Base-by-base conservation (phyloP, 2,888 invertebrate genomes). In the Nycteola revayana region DNA sequence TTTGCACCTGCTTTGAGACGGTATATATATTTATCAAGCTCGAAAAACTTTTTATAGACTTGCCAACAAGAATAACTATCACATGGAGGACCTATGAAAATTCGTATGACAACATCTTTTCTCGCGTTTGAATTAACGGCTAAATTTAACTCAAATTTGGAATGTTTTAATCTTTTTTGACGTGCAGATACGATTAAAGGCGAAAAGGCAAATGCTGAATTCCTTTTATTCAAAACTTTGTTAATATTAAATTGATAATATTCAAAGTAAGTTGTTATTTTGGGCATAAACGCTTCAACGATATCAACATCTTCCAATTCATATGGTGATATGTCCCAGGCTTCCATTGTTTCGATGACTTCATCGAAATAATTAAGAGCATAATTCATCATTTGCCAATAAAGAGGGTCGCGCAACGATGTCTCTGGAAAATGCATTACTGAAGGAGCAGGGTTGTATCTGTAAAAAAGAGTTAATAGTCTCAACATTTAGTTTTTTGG, bases 361-460 rank as follows among this genome's bases (percentile, higher is more conserved):
- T 79, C 75, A 5, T 52, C 66, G 11, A 78, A 81, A 43, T 86
- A 87, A 24, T 69, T 72, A 5, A 82, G 37, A 23, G 73, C 53
- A 25, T 60, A 65, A 43, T 77, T 55, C 3, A 87, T 67, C 44
- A 87, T 54, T 9, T 63, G 48, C 85, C 85, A 86, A 43, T 77
- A 86, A 1, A 68, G 51, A 1, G 85, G 81, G 48, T 86, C 86
- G 39, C 85, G 67, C 22, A 88, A 49, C 14, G 81, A 61, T 36
- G 87, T 88, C 59, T 86, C 76, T 2, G 85, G 76, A 27, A 80
- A 77, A 42, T 87, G 86, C 18, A 86, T 38, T 17, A 80, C 44
- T 9, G 87, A 82, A 11, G 87, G 87, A 2, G 85, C 75, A 8
- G 86, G 78, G 31, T 77, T 82, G 28, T 81, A 82, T 38, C 87